Percentiles rank a stretch among this genome's conserved stretches.
These are phyloP conservation scores for Odontamblyopus lacepedii DNA, from an alignment of 2,797 vertebrate species.

Conservation along the genomic window DNA sequence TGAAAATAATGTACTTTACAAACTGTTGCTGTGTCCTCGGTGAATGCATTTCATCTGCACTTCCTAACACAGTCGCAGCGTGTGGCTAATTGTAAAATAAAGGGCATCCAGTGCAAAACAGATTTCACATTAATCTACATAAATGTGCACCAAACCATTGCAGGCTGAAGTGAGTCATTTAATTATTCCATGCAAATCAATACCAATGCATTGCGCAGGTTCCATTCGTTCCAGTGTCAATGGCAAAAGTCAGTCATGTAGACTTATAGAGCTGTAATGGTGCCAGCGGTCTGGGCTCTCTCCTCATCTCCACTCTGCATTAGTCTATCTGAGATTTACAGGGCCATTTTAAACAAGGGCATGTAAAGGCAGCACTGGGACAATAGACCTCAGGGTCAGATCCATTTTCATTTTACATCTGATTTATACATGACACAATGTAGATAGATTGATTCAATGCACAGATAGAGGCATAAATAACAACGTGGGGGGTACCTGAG, in stretches of 20 bases:
- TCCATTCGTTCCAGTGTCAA: not conserved
- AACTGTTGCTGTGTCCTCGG: not conserved
- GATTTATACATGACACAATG: constrained; percentile 42
- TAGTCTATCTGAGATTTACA: constrained; percentile 50
- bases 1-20: not conserved
- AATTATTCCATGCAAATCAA: not conserved
- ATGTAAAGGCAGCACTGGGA: constrained; percentile 33
- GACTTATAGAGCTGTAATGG: not conserved
- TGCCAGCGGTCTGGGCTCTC: not conserved
- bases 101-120: not conserved
- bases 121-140: not conserved
- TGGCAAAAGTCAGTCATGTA: not conserved
- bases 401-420: constrained; percentile 60
- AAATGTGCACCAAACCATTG: not conserved
- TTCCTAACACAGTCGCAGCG: not conserved
- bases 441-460: constrained; percentile 56
- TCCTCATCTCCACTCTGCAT: constrained; percentile 7
- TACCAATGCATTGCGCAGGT: not conserved
- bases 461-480: constrained; percentile 52
- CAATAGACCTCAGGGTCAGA: constrained; percentile 54
- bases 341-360: constrained; percentile 43
- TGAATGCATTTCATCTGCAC: not conserved
- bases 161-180: not conserved
- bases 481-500: constrained; percentile 25
- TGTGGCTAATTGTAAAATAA: not conserved